These are phyloP conservation scores for Hypercompe scribonia DNA, from an alignment of 2,888 invertebrate species.

Conservation along the genomic window DNA sequence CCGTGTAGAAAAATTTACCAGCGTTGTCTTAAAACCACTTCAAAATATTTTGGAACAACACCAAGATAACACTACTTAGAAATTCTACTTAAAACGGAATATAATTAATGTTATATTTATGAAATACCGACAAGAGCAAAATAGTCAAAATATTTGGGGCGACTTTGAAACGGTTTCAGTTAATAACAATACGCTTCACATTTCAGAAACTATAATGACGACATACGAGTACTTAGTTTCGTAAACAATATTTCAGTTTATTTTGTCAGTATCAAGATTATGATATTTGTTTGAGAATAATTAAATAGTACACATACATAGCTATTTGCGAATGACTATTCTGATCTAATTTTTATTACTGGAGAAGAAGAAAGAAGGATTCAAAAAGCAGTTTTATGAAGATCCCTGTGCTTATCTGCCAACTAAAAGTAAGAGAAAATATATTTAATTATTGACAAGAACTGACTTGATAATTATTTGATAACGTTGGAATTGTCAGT, in stretches of 20 bases:
- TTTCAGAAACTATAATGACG: conserved; percentile 33
- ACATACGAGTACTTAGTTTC: conserved; percentile 18
- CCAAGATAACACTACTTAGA: not conserved
- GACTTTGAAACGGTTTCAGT: conserved; percentile 20
- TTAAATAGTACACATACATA: no score
- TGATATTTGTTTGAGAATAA: not conserved
- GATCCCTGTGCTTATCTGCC: no score
- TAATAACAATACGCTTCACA: conserved; percentile 35
- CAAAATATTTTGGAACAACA: not conserved
- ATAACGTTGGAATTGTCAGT: no score
- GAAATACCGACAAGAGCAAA: conserved; percentile 9
- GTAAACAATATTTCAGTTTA: not conserved
- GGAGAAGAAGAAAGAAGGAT: no score
- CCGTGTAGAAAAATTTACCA: not conserved
- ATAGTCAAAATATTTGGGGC: conserved; percentile 32
- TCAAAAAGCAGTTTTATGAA: no score
- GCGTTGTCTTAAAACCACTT: not conserved
- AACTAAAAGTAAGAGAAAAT: no score
- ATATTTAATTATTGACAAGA: no score
- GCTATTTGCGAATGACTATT: no score
- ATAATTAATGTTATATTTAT: conserved; percentile 17
- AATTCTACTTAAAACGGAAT: not conserved
- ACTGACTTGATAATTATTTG: no score
- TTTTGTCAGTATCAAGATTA: not conserved
- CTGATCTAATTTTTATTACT: no score